Base-by-base conservation (phyloP, 2,113 vertebrate species). In the Passer montanus region DNA sequence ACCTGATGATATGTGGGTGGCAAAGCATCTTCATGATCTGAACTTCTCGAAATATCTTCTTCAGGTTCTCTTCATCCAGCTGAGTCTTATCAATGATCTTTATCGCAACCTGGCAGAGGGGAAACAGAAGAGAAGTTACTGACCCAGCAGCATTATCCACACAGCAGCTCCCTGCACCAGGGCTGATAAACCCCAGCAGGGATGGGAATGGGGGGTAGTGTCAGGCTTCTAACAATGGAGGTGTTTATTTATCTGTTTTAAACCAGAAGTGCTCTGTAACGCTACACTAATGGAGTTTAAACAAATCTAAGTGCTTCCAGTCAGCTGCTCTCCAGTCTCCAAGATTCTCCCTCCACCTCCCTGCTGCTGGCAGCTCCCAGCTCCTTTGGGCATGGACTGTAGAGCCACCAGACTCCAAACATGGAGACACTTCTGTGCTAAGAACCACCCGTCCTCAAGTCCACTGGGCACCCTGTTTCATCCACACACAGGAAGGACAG, bases 11-110 rank as follows among this genome's bases (percentile, higher is more conserved):
- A 79, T 99, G 99, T 2, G 99, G 99, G 95, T 99, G 99, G 96
- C 99, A 98, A 78, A 99, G 98, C 99, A 99, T 98, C 98, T 99
- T 99, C 99, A 99, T 99, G 91, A 99, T 99, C 97, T 99, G 99
- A 69, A 99, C 99, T 96, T 99, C 99, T 92, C 99, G 97, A 96
- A 99, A 99, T 84, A 99, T 99, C 98, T 99, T 99, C 98, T 99
- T 99, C 93, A 99, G 98, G 96, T 99, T 99, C 97, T 99, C 99
- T 47, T 99, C 99, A 46, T 99, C 99, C 97, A 99, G 97, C 98
- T 99, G 99, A 13, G 98, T 99, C 97, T 99, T 99, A 91, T 99
- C 99, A 77, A 99, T 99, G 47, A 99, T 99, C 98, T 99, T 99
- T 94, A 99, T 99, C 1, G 99, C 99, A 94, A 99, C 99, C 99